phyloP scores from a whole-genome alignment of 2,797 vertebrate genomes.

The Sebastes jordani region DNA sequence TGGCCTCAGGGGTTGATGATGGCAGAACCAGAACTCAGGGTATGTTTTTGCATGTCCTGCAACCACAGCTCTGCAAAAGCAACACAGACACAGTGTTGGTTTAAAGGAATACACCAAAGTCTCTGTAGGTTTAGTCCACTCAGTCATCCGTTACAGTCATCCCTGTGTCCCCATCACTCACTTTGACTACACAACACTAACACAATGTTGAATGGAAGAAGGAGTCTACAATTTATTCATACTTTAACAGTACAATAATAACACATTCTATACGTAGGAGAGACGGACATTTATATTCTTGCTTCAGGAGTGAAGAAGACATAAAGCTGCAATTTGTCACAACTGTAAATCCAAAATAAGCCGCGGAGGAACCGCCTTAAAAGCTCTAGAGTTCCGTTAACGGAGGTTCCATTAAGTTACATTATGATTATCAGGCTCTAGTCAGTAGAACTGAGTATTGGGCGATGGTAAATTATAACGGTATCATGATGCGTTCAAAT shows the following conservation, averaged over 20 bases:
- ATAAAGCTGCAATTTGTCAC: too few species aligned
- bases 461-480: too few species aligned
- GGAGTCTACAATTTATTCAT: not conserved
- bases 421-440: too few species aligned
- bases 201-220: not conserved
- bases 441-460: too few species aligned
- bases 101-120: not conserved
- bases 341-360: too few species aligned
- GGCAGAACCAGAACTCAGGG: conserved; percentile 90
- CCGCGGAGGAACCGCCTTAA: too few species aligned
- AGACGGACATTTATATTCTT: too few species aligned
- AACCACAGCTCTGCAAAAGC: not conserved
- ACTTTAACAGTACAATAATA: not conserved
- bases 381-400: too few species aligned
- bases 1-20: conserved; percentile 90
- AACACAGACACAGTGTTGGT: not conserved
- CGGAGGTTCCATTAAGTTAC: too few species aligned
- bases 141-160: not conserved
- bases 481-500: too few species aligned
- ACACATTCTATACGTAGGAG: too few species aligned
- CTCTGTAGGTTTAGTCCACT: not conserved
- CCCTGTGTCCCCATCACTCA: not conserved
- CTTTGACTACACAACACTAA: not conserved
- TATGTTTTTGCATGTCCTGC: conserved; percentile 59
- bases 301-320: too few species aligned